Evolutionary conservation across 2,113 vertebrate genomes (phyloP).

Genomic region (Siniperca knerii): DNA sequence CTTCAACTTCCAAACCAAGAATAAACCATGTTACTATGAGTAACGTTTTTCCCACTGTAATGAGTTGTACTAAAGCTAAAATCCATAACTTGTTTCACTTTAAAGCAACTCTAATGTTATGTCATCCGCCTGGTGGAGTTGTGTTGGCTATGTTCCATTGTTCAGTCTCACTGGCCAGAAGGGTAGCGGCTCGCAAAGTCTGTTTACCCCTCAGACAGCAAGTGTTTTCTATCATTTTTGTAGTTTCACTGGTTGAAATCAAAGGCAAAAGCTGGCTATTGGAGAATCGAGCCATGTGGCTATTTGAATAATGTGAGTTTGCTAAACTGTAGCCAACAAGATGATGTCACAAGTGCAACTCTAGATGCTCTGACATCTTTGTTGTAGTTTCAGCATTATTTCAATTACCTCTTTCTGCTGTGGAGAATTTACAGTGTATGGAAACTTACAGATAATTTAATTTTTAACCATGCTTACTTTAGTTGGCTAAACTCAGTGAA

Average conservation of each 20-base stretch:
- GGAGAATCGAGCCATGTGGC: not conserved
- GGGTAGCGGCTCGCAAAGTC: too few species aligned
- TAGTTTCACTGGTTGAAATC: not conserved
- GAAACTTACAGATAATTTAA: not conserved
- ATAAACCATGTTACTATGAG: too few species aligned
- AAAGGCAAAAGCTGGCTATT: not conserved
- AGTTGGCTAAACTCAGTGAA: not conserved
- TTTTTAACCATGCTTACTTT: not conserved
- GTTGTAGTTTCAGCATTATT: not conserved
- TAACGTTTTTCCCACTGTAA: too few species aligned
- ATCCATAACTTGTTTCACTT: too few species aligned
- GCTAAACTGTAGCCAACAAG: not conserved
- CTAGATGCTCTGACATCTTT: not conserved
- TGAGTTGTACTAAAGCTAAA: too few species aligned
- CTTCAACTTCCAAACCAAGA: too few species aligned
- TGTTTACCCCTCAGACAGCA: too few species aligned
- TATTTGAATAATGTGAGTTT: not conserved
- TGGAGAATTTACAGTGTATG: not conserved
- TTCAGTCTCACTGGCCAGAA: too few species aligned
- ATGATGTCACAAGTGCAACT: not conserved
- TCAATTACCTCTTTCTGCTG: not conserved
- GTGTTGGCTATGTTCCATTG: too few species aligned
- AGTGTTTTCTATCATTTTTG: not conserved
- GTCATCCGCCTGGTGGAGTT: too few species aligned
- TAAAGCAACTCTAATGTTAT: too few species aligned